Percentiles rank a stretch among this genome's conserved stretches.
Evolutionary conservation across 1,140 invertebrate genomes (phyloP).

Genomic region (Chelonus insularis): DNA sequence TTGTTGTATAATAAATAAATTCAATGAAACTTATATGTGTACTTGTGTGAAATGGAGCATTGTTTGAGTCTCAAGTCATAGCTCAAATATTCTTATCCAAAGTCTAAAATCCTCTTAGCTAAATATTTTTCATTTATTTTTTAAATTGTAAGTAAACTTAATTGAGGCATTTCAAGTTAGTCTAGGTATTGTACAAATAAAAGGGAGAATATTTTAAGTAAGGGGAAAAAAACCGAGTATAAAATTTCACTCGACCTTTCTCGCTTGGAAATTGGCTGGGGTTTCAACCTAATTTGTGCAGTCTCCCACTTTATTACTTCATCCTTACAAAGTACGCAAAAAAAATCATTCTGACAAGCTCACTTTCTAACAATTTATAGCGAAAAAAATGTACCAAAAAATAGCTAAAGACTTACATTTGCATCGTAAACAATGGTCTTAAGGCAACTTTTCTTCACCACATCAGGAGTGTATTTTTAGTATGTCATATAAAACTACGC

Average conservation of each 20-base stretch:
- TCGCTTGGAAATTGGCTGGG: conserved; percentile 18
- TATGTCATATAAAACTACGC: background rate
- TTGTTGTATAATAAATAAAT: too few relatives aligned
- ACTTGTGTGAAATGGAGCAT: too few relatives aligned
- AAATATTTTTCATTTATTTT: conserved; percentile 8
- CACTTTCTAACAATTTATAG: background rate
- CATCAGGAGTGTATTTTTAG: background rate
- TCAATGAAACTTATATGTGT: too few relatives aligned
- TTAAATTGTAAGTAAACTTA: conserved; percentile 16
- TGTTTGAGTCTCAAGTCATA: too few relatives aligned
- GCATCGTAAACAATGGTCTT: conserved; percentile 12
- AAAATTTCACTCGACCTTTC: conserved; percentile 20
- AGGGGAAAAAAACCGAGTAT: conserved; percentile 9
- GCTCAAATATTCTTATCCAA: too few relatives aligned
- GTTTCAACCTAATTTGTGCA: conserved; percentile 18
- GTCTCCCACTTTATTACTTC: background rate
- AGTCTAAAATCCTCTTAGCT: background rate
- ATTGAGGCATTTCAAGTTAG: conserved; percentile 24
- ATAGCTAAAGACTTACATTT: background rate
- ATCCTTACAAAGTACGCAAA: background rate
- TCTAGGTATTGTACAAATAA: conserved; percentile 6
- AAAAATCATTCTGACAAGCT: background rate
- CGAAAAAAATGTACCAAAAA: background rate
- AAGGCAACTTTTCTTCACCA: background rate
- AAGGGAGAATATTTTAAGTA: conserved; percentile 20